phyloP scores from a whole-genome alignment of 64 coral and sea anemone species.

The Montipora sp. region DNA sequence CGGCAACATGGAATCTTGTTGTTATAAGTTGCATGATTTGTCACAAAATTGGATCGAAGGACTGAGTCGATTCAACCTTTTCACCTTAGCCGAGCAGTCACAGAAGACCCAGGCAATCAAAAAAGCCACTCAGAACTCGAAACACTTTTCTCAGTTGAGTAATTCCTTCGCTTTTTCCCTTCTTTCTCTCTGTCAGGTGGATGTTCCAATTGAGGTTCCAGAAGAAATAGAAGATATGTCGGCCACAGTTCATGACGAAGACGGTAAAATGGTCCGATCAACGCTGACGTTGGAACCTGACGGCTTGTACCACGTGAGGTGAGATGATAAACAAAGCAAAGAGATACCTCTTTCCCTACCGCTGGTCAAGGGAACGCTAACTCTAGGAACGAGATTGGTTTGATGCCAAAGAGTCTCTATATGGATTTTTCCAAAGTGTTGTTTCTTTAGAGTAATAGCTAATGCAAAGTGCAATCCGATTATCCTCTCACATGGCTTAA shows the following conservation, averaged over 20 bases:
- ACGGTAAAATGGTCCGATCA: slow-evolving; percentile 67
- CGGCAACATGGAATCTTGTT: no score
- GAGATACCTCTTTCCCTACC: no score
- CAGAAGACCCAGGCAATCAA: background rate
- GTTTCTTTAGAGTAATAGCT: no score
- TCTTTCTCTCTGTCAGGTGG: slow-evolving; percentile 50
- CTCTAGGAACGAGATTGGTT: no score
- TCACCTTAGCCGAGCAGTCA: background rate
- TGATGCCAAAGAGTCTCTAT: no score
- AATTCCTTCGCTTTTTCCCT: background rate
- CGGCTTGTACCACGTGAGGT: slow-evolving; percentile 80
- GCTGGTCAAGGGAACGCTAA: no score
- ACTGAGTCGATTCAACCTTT: no score
- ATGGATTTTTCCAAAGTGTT: no score
- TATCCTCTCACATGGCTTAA: no score
- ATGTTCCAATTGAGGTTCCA: slow-evolving; percentile 83
- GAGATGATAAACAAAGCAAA: background rate
- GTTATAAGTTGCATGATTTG: no score
- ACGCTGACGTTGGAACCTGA: slow-evolving; percentile 69
- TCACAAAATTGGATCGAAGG: no score
- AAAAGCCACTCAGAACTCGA: background rate
- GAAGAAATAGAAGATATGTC: slow-evolving; percentile 76
- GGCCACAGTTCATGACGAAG: slow-evolving; percentile 68
- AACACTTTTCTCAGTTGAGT: background rate
- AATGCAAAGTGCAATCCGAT: no score